A percentile compares a stretch with the other conserved stretches of the same genome.
Conservation (phyloP, 1,140 invertebrate genomes). For the Steinernema feltiae region DNA sequence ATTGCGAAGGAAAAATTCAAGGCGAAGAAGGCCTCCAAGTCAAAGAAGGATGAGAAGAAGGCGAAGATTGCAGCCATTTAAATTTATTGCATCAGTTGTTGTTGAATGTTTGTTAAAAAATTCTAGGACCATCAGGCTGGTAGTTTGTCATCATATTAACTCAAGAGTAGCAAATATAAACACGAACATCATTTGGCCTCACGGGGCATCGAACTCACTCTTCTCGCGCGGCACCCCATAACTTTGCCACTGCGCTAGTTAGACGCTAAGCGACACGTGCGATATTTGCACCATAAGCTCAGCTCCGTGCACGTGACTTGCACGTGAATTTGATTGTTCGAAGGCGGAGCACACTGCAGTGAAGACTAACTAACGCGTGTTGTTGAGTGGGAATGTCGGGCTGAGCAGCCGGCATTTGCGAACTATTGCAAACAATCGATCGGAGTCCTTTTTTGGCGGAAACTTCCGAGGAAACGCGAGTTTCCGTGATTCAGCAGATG, state of each 20-base stretch:
- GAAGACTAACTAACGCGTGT: neutral
- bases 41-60: neutral
- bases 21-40: conserved; percentile 14
- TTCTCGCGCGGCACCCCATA: neutral
- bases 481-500: too few species aligned
- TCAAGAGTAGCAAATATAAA: neutral
- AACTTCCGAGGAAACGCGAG: too few species aligned
- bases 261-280: too few species aligned
- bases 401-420: neutral
- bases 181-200: neutral
- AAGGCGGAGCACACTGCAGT: neutral
- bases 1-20: neutral
- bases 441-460: neutral
- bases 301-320: neutral
- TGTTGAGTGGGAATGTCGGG: neutral
- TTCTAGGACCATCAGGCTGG: neutral
- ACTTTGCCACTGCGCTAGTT: neutral
- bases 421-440: neutral
- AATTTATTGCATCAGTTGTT: neutral
- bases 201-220: neutral
- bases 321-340: neutral
- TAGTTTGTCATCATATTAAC: neutral
- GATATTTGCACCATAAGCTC: too few species aligned
- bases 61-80: too few species aligned
- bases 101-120: neutral